Base-by-base conservation (phyloP, 2,888 invertebrate genomes). In the Cantharis nigra region DNA sequence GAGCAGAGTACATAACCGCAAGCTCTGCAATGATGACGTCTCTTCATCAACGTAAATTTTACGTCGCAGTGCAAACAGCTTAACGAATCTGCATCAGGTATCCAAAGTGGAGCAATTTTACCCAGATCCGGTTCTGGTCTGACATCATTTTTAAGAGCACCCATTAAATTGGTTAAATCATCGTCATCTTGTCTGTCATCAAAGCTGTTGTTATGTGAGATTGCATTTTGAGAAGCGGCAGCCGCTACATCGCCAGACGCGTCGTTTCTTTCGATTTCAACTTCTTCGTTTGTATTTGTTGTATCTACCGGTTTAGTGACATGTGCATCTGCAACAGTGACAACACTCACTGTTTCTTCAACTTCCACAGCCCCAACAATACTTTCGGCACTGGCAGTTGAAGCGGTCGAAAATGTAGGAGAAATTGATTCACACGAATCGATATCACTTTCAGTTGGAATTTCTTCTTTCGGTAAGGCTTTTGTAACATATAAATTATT, bases 11-110 rank as follows among this genome's bases (percentile, higher is more conserved):
- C 94, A 89, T 94, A 92, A 79, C 96, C 96, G 86, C 96, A 97
- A 69, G 96, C 95, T 72, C 97, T 90, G 86, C 97, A 97, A 88
- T 97, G 97, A 88, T 97, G 97, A 62, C 97, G 90, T 65, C 96
- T 90, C 86, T 94, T 94, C 71, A 96, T 91, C 80, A 97, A 91
- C 0, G 94, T 96, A 87, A 97, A 97, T 87, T 93, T 94, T 69
- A 91, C 88, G 79, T 93, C 93, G 86, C 97, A 97, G 81, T 95
- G 92, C 93, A 97, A 94, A 86, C 97, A 97, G 80, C 90, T 90
- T n/a, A 91, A 90, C 7, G 96, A 94, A 82, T 95, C 95, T 3
- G 92, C 90, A 87, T 97, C 97, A 0, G 96, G 96, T 72, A 97
- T 93, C 97, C 97, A 97, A 83, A 93, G 91, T 0, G 97, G 97